Evolutionary conservation across 2,888 invertebrate species (phyloP), one percentile per base, ranked within the genome.

Genomic region (Mimas tiliae): DNA sequence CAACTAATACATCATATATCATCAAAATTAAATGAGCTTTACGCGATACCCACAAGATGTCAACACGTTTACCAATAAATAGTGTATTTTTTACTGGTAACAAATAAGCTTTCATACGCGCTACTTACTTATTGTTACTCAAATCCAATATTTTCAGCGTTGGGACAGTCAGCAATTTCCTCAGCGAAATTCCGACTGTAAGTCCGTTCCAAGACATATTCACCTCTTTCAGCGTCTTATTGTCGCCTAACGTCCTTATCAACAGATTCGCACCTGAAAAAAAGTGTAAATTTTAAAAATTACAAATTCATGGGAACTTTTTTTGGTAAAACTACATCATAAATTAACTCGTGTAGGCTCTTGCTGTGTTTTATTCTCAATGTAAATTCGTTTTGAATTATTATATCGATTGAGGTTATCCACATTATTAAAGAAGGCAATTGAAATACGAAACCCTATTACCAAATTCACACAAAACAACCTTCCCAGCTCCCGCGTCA

Each of bases 171-270:
- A 50, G 50, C 8, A 50, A 8, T 50, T 50, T 50, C 50, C 50
- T 19, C 16, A 50, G 19, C 7, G 50, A 9, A 3, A 50, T 1
- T 50, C 50, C 50, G n/a, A 50, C 58, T 0, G 42, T 62, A 19
- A 62, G 58, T 14, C 27, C 55, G 14, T 55, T 55, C 55, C 80
- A 79, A 0, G 81, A 70, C 34, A 81, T 55, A 65, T 83, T 77
- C 62, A 82, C 51, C 63, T 79, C 78, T 0, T 64, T 19, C 19
- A 81, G 74, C 9, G 71, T 71, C 9, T 67, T 67, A 50, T 78
- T 79, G 6, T 71, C 69, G 1, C 74, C 69, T 0, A 82, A 71
- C 55, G 47, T 38, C 7, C 21, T 62, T 38, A 65, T 38, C 33
- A 65, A 50, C 33, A 7, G 21, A 62, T 50, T 62, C n/a, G 62